Evolutionary conservation across 2,797 vertebrate species (phyloP).

Genomic region (Coracias cyanogaster): DNA sequence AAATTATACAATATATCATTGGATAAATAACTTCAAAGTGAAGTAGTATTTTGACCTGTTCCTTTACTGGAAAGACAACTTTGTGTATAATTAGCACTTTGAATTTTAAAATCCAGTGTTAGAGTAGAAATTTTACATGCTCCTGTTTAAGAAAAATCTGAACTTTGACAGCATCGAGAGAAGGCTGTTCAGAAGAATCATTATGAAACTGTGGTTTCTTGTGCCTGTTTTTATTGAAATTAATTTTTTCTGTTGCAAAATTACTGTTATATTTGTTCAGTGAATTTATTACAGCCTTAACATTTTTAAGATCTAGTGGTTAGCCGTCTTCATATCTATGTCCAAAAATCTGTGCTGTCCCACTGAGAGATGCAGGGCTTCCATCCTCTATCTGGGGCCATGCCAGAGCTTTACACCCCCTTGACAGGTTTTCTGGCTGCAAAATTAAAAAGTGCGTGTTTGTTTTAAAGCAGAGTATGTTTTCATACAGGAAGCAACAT

Average conservation of each 20-base stretch:
- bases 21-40: not conserved
- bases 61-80: not conserved
- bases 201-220: not conserved
- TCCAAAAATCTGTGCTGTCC: not conserved
- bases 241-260: not conserved
- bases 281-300: not conserved
- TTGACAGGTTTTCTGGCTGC: not conserved
- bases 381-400: not conserved
- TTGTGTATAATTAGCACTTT: not conserved
- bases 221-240: not conserved
- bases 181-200: not conserved
- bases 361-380: not conserved
- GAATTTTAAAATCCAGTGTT: not conserved
- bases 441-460: accelerated
- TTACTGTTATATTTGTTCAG: not conserved
- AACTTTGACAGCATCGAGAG: not conserved
- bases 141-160: not conserved
- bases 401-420: not conserved
- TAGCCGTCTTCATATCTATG: not conserved
- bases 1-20: not conserved
- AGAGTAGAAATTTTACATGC: not conserved
- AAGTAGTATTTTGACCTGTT: not conserved
- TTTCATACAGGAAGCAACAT: not conserved
- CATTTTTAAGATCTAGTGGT: not conserved
- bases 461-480: not conserved